phyloP scores from a whole-genome alignment of 2,888 invertebrate genomes.

The Brenthis hecate region DNA sequence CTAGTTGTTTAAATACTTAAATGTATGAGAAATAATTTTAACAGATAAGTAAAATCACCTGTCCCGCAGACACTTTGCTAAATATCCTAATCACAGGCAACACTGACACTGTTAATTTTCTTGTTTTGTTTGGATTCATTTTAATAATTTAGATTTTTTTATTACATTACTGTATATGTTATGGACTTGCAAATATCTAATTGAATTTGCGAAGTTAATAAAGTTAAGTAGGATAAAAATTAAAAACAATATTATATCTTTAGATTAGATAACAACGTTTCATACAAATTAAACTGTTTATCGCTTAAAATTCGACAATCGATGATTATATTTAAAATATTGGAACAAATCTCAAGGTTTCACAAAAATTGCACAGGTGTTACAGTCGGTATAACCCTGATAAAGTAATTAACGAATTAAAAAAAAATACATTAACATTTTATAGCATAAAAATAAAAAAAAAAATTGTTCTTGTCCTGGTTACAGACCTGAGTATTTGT shows the following conservation, averaged over 20 bases:
- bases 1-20: not conserved
- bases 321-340: not conserved
- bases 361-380: not conserved
- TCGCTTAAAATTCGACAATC: conserved; percentile 4
- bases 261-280: conserved; percentile 5
- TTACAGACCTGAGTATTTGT: no score
- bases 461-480: no score
- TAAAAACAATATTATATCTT: conserved; percentile 4
- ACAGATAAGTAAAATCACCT: conserved; percentile 50
- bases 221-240: not conserved
- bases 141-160: not conserved
- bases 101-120: conserved; percentile 55
- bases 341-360: conserved; percentile 17
- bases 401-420: no score
- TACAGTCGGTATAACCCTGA: not conserved
- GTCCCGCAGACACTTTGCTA: conserved; percentile 65
- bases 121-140: conserved; percentile 41
- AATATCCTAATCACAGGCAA: conserved; percentile 66
- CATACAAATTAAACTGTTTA: conserved; percentile 17
- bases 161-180: no score
- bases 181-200: no score
- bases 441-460: no score
- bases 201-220: no score
- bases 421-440: no score
- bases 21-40: not conserved